These are phyloP conservation scores for Ephestia elutella DNA, from an alignment of 1,140 invertebrate species.

Conservation along the genomic window DNA sequence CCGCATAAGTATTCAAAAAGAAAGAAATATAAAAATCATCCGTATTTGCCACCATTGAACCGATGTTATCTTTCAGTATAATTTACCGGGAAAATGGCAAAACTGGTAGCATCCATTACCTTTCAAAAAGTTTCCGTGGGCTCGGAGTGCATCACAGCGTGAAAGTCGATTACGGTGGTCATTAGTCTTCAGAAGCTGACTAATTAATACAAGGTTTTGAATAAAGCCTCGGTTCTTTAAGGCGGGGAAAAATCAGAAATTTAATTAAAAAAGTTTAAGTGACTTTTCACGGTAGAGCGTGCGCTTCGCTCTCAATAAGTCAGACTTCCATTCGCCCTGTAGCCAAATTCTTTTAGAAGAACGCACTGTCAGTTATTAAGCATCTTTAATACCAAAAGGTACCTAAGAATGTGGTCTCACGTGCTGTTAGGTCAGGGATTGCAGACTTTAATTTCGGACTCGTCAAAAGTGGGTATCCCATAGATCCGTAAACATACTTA, in stretches of 20 bases:
- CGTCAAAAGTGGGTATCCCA: too few relatives aligned
- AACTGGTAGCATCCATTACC: conserved; percentile 15
- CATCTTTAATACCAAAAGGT: conserved; percentile 21
- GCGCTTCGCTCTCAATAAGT: conserved; percentile 55
- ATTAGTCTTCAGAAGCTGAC: conserved; percentile 48
- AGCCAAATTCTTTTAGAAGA: conserved; percentile 41
- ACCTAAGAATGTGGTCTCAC: too few relatives aligned
- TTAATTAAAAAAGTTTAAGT: conserved; percentile 73
- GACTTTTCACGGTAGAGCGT: conserved; percentile 64
- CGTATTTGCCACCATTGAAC: too few relatives aligned
- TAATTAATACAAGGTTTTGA: conserved; percentile 67
- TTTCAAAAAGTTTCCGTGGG: conserved; percentile 17
- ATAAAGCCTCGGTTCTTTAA: conserved; percentile 50
- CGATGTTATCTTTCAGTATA: neutral
- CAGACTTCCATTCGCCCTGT: conserved; percentile 54
- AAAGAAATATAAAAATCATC: too few relatives aligned
- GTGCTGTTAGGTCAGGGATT: too few relatives aligned
- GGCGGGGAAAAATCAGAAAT: conserved; percentile 65
- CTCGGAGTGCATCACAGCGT: conserved; percentile 31
- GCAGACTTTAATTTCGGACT: too few relatives aligned
- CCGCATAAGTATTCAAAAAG: too few relatives aligned
- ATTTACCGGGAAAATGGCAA: neutral
- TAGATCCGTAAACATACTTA: too few relatives aligned
- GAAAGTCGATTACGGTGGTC: conserved; percentile 52
- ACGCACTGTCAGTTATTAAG: conserved; percentile 31